Base-by-base conservation (phyloP, 2,888 invertebrate species). In the Apodemia mormo region DNA sequence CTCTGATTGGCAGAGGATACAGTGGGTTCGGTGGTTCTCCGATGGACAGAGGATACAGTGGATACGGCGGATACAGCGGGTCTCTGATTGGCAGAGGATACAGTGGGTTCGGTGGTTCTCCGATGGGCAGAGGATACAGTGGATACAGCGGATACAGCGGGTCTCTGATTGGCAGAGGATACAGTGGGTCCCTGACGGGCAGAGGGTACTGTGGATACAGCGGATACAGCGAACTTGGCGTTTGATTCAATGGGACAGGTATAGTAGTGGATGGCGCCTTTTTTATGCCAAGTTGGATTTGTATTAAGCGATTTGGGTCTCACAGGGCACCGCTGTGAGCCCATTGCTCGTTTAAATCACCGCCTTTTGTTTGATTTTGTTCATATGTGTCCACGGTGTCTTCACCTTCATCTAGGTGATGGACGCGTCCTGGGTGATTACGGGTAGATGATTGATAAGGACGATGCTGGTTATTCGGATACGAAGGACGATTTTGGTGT, bases 251-350 rank as follows among this genome's bases (percentile, higher is more conserved):
- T 52, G 52, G 52, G 52, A n/a, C 14, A 2, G 56, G 29, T 8
- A 56, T 29, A 29, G 9, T 8, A 29, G 9, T 8, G 29, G 56
- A 12, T 56, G 56, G 56, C 22, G 22, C 56, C 56, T 56, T 56
- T 56, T 9, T 56, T 22, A 56, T 56, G 29, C 56, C 56, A 56
- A 56, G 56, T 2, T 22, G 29, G 2, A 22, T 22, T 56, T 22
- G n/a, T 9, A 8, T 56, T 56, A 8, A 0, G 2, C 7, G 8
- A 9, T 56, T 56, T 56, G 56, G 56, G 56, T 56, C 56, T 56
- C 56, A 56, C 56, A 56, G 56, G 56, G 56, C 56, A 56, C 56
- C 56, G 22, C 56, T 56, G 56, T 56, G 56, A 56, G 56, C 56
- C 56, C 56, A 22, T 22, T 56, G 22, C 56, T 56, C 56, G 56